Percentiles rank a stretch among this genome's conserved stretches.
phyloP scores from a whole-genome alignment of 2,113 vertebrate species.

The Lagopus leucura region DNA sequence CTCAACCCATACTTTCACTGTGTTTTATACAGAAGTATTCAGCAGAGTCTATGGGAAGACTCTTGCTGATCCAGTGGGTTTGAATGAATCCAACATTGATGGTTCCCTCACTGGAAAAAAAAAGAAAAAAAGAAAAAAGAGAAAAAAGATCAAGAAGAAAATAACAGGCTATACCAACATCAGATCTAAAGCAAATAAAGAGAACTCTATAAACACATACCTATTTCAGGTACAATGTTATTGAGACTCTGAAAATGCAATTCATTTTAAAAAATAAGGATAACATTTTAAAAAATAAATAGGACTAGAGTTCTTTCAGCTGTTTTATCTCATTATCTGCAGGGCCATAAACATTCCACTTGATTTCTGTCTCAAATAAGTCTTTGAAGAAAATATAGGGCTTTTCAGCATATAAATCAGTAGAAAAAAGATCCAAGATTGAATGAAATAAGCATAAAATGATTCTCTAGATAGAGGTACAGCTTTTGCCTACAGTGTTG shows the following conservation, averaged over 20 bases:
- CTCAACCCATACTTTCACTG: background rate
- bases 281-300: background rate
- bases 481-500: background rate
- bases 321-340: slow-evolving; percentile 22
- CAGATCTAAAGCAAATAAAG: background rate
- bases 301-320: background rate
- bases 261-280: background rate
- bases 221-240: background rate
- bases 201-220: slow-evolving; percentile 13
- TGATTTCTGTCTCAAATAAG: slow-evolving; percentile 3
- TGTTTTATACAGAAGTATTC: background rate
- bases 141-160: background rate
- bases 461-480: slow-evolving; percentile 23
- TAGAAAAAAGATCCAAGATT: background rate
- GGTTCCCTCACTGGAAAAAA: too few relatives aligned
- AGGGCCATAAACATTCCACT: background rate
- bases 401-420: slow-evolving; percentile 42
- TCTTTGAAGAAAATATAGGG: background rate
- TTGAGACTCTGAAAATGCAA: slow-evolving; percentile 32
- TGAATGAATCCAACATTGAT: background rate
- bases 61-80: background rate
- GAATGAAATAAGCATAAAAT: slow-evolving; percentile 31
- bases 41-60: background rate
- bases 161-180: background rate
- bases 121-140: background rate